Percentiles rank a stretch among this genome's conserved stretches.
These are phyloP conservation scores for Sterrhoptilus dennistouni DNA, from an alignment of 2,113 vertebrate genomes.

Conservation along the genomic window DNA sequence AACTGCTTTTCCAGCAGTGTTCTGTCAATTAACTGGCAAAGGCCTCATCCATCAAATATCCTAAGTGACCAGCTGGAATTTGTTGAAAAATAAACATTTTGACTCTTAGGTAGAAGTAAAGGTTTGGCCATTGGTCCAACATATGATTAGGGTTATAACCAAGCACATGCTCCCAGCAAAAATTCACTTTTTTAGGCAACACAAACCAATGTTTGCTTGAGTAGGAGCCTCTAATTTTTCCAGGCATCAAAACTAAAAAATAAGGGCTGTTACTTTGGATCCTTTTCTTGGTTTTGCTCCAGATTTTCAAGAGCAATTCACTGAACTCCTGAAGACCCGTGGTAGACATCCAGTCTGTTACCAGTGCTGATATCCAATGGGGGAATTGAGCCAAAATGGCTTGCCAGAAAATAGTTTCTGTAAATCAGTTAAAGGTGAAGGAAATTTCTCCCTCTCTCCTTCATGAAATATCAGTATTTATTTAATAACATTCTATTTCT, in stretches of 20 bases:
- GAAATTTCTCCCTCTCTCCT: neutral
- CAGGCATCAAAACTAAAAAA: neutral
- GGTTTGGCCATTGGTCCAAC: neutral
- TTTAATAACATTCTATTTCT: neutral
- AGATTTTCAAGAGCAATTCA: neutral
- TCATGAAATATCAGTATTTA: neutral
- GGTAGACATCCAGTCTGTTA: neutral
- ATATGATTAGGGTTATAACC: neutral
- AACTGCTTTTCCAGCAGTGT: neutral
- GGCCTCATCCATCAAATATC: neutral
- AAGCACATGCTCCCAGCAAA: neutral
- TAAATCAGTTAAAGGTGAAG: neutral
- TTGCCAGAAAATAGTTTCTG: neutral
- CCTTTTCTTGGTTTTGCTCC: neutral
- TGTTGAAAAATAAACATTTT: neutral
- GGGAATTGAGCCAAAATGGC: neutral
- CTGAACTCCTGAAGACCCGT: neutral
- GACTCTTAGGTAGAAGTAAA: neutral
- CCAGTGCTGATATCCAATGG: neutral
- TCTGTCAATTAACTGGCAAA: neutral
- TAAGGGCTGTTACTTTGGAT: neutral
- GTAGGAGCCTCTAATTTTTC: neutral
- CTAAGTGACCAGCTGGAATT: neutral
- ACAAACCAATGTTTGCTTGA: neutral
- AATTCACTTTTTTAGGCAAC: neutral